Base-by-base conservation (phyloP, 2,888 invertebrate genomes). In the Andrena fulva region DNA sequence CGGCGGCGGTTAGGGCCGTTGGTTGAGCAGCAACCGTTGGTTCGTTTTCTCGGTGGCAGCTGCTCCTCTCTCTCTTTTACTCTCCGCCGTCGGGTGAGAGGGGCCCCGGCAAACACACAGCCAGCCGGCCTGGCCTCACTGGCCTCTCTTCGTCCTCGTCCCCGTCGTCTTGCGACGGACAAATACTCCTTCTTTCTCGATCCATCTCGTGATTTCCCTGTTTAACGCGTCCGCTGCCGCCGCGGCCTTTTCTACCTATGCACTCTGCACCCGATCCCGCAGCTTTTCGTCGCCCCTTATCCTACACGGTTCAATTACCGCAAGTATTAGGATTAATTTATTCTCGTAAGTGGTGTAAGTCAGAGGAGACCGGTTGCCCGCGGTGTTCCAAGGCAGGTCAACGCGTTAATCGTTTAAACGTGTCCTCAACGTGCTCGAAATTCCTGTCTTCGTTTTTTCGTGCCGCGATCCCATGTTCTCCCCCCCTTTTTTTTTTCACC, bases 11-110 rank as follows among this genome's bases (percentile, higher is more conserved):
- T 87, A 83, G 76, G 85, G 80, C 84, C 86, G 77, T 88, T 77
- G 54, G 54, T 54, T 24, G 56, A 56, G 56, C 74, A 69, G 81
- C 73, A 76, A 86, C 81, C 88, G 84, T 87, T 72, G 75, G 76
- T 82, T 73, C 76, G 76, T 82, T 82, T 82, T 84, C 84, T 85
- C 77, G 62, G 73, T 80, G 82, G 91, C 91, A 91, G 91, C 91
- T 91, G 91, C 90, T 89, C 89, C 56, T 88, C 87, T 85, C 88
- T 73, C 78, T 82, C 73, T 82, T 80, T 69, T 72, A 72, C 87
- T 82, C 80, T 78, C 79, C 77, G 84, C 79, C 77, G 86, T 80
- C 77, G 86, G 73, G 89, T 81, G 86, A 90, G 91, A 89, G 89
- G 89, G 89, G 87, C 87, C 83, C 79, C 88, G 78, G 78, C 82